A percentile compares a stretch with the other conserved stretches of the same genome.
Evolutionary conservation across 2,888 invertebrate genomes (phyloP).

Genomic region (Cerceris ruficornis): DNA sequence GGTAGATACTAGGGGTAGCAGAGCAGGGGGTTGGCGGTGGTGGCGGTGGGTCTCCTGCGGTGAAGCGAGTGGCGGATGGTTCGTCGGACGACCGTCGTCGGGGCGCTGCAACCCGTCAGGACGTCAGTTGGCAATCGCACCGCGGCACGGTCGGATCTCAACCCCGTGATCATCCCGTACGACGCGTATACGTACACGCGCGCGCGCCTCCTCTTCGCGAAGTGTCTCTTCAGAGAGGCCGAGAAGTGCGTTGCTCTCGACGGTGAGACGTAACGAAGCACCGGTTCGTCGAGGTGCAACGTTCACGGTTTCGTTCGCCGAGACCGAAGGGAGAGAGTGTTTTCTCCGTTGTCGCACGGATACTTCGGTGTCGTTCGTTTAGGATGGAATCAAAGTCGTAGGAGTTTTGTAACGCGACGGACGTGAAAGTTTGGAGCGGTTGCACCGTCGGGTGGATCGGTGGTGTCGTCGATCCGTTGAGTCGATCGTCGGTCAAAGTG

Average conservation of each 20-base stretch:
- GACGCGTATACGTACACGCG: conserved; percentile 21
- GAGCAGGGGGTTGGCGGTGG: conserved; percentile 54
- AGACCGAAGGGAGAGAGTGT: too few species aligned
- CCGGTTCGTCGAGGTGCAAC: too few species aligned
- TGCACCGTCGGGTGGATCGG: background rate
- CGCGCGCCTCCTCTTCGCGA: conserved; percentile 14
- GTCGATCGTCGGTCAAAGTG: background rate
- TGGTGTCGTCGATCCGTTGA: background rate
- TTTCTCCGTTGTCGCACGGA: too few species aligned
- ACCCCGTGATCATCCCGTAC: conserved; percentile 11
- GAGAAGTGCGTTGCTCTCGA: background rate
- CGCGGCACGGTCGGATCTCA: conserved; percentile 72
- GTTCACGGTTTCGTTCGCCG: too few species aligned
- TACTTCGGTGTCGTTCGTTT: too few species aligned
- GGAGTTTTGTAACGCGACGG: too few species aligned
- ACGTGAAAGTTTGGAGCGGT: background rate
- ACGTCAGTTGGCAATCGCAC: conserved; percentile 77
- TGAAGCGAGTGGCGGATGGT: conserved; percentile 65
- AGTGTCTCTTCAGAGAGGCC: background rate
- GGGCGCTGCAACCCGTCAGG: conserved; percentile 72
- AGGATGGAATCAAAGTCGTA: too few species aligned
- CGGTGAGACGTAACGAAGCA: background rate
- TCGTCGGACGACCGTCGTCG: conserved; percentile 69
- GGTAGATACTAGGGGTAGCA: conserved; percentile 21
- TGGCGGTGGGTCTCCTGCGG: conserved; percentile 56